phyloP scores from a whole-genome alignment of 2,113 vertebrate genomes.

The Neogobius melanostomus region DNA sequence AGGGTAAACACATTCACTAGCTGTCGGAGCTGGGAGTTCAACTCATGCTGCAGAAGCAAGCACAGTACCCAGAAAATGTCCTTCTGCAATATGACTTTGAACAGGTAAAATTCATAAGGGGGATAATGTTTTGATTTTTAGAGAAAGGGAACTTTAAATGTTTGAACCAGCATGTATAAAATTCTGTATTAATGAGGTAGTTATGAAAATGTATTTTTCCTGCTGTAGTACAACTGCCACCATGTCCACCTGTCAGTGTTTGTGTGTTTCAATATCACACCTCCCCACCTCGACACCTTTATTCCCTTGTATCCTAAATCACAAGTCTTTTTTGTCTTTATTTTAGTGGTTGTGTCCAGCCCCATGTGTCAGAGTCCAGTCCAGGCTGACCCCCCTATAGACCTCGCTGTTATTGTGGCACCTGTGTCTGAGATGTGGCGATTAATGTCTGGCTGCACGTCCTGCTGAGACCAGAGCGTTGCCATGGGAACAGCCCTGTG shows the following conservation, averaged over 20 bases:
- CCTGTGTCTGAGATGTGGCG: constrained; percentile 56
- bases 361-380: constrained; percentile 6
- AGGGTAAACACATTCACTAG: no score
- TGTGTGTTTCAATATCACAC: not conserved
- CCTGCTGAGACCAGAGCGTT: constrained; percentile 73
- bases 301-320: not conserved
- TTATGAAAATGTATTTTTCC: not conserved
- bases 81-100: no score
- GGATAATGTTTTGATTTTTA: not conserved
- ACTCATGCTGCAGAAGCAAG: no score
- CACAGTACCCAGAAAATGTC: no score
- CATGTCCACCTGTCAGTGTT: not conserved
- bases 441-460: constrained; percentile 71
- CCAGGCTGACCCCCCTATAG: constrained; percentile 14
- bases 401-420: constrained; percentile 37
- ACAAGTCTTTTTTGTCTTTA: not conserved
- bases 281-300: not conserved
- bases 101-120: no score
- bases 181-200: no score
- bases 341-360: not conserved
- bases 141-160: not conserved
- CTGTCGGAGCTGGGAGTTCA: no score
- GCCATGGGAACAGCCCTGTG: constrained; percentile 74
- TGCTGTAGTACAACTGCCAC: not conserved
- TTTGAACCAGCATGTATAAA: not conserved